Evolutionary conservation across 2,888 invertebrate genomes (phyloP).

Genomic region (Andrena trimmerana): DNA sequence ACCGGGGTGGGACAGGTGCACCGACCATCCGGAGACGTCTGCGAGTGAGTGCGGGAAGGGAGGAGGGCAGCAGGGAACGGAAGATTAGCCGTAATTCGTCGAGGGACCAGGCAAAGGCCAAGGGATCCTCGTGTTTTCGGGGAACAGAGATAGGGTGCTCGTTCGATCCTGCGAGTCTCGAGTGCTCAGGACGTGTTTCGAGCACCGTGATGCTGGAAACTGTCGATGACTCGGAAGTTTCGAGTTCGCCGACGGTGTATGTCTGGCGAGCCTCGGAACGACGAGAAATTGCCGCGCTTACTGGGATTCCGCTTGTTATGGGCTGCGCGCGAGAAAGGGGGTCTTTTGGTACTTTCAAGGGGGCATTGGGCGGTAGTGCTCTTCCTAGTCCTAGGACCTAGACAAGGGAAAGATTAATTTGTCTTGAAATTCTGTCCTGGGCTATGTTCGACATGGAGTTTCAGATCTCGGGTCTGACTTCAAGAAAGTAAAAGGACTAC

Average conservation of each 20-base stretch:
- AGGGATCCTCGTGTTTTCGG: constrained; percentile 51
- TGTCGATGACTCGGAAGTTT: constrained; percentile 44
- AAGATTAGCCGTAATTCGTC: constrained; percentile 78
- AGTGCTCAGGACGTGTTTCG: constrained; percentile 52
- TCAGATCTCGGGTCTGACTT: neutral
- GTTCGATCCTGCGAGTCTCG: constrained; percentile 25
- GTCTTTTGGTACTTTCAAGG: constrained; percentile 2
- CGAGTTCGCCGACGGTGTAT: neutral
- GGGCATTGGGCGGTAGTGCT: neutral
- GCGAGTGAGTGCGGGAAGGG: constrained; percentile 18
- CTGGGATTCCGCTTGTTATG: constrained; percentile 8
- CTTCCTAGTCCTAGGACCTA: neutral
- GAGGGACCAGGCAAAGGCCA: constrained; percentile 64
- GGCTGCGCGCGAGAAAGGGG: neutral
- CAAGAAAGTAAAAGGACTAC: too few species aligned
- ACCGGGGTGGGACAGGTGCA: constrained; percentile 54
- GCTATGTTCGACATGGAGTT: neutral
- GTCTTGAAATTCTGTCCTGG: neutral
- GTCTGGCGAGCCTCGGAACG: neutral
- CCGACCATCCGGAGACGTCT: constrained; percentile 26
- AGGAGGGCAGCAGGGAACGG: constrained; percentile 45
- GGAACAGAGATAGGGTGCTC: constrained; percentile 44
- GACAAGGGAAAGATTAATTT: neutral
- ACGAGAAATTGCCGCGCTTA: constrained; percentile 2
- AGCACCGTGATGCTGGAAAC: constrained; percentile 27